phyloP scores from a whole-genome alignment of 2,888 invertebrate genomes.

The Drosophila affinis region DNA sequence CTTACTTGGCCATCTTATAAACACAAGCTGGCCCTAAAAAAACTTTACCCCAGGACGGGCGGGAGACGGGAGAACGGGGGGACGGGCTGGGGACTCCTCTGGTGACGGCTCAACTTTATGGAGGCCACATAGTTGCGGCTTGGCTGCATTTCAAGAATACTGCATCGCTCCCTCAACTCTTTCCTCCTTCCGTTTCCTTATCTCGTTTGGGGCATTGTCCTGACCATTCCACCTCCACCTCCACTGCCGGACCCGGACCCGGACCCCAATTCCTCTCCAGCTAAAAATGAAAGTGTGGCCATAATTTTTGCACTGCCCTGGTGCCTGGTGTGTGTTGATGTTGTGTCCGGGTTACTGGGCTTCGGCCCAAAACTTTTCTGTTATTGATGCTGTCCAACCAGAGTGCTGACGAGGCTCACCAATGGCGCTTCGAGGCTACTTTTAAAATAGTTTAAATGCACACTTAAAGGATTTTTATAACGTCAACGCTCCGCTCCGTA shows the following conservation, averaged over 20 bases:
- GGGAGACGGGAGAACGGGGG: background rate
- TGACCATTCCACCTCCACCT: conserved; percentile 11
- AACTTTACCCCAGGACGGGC: conserved; percentile 54
- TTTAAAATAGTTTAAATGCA: conserved; percentile 45
- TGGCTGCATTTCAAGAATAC: conserved; percentile 76
- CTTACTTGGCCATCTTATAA: conserved; percentile 50
- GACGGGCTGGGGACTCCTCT: conserved; percentile 18
- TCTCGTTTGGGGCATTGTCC: conserved; percentile 64
- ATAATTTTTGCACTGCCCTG: conserved; percentile 62
- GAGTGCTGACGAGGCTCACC: conserved; percentile 45
- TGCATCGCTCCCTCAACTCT: conserved; percentile 37
- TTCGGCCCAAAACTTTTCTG: conserved; percentile 49
- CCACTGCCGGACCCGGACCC: conserved; percentile 1
- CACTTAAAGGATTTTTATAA: conserved; percentile 33
- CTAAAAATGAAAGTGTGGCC: conserved; percentile 76
- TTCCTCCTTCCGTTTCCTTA: conserved; percentile 47
- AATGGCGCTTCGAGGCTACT: conserved; percentile 11
- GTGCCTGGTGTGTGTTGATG: conserved; percentile 33
- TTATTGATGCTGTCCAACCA: conserved; percentile 64
- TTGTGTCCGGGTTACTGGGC: conserved; percentile 34
- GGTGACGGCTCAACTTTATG: conserved; percentile 69
- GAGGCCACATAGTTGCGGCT: conserved; percentile 58
- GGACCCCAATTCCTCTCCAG: background rate
- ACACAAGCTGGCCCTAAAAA: conserved; percentile 64
- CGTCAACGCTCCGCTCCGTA: conserved; percentile 6